These are phyloP conservation scores for Endomychus coccineus DNA, from an alignment of 2,888 invertebrate genomes.

Conservation along the genomic window DNA sequence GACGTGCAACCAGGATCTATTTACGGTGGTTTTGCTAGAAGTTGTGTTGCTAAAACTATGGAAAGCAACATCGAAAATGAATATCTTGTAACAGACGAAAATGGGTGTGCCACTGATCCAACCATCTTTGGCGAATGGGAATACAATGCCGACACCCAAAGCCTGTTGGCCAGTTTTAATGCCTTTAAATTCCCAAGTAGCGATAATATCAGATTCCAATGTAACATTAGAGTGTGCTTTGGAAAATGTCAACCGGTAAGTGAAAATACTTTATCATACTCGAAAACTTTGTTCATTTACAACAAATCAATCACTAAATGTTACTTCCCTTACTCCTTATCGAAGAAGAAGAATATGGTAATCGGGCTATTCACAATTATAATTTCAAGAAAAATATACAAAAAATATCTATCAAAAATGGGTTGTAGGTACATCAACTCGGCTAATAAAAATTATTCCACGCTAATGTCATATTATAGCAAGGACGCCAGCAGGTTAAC, in stretches of 20 bases:
- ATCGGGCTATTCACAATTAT: too few relatives aligned
- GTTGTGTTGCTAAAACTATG: slow-evolving; percentile 88
- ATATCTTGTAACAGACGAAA: slow-evolving; percentile 87
- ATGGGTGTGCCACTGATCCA: slow-evolving; percentile 89
- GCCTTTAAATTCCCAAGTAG: slow-evolving; percentile 94
- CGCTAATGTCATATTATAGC: too few relatives aligned
- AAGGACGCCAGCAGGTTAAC: too few relatives aligned
- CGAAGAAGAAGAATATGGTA: too few relatives aligned
- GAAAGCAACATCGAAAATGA: slow-evolving; percentile 83
- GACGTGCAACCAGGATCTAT: slow-evolving; percentile 53
- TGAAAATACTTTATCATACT: slow-evolving; percentile 22
- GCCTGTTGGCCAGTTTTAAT: slow-evolving; percentile 80
- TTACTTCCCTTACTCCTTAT: too few relatives aligned
- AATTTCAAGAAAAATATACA: too few relatives aligned
- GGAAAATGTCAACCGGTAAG: slow-evolving; percentile 90
- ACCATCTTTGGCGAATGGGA: slow-evolving; percentile 92
- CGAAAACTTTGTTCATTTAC: too few relatives aligned
- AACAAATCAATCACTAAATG: too few relatives aligned
- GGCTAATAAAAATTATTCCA: too few relatives aligned
- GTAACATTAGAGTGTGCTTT: slow-evolving; percentile 90
- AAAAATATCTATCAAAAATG: too few relatives aligned
- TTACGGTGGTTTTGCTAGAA: slow-evolving; percentile 89
- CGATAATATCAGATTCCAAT: slow-evolving; percentile 91
- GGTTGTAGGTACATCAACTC: too few relatives aligned
- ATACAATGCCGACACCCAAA: slow-evolving; percentile 76